Percentiles rank a stretch among this genome's conserved stretches.
Conservation (phyloP, 2,797 vertebrate species). For the Gobio occitaniae region DNA sequence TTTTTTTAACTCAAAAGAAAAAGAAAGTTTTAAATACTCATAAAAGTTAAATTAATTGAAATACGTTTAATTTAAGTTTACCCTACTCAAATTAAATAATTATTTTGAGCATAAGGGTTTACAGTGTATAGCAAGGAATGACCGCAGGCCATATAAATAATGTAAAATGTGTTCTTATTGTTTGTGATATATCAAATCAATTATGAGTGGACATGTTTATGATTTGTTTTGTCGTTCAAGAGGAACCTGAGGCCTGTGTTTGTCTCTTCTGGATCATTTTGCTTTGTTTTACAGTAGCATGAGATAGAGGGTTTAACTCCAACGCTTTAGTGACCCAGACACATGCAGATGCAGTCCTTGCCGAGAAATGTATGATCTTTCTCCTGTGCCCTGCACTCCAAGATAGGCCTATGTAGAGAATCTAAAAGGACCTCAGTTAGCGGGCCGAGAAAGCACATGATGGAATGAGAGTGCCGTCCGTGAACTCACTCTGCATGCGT, state of each 20-base stretch:
- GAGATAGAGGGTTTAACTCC: conserved; percentile 21
- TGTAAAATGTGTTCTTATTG: conserved; percentile 19
- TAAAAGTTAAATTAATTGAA: too few species aligned
- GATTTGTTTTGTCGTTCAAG: conserved; percentile 7
- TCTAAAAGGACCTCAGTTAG: conserved; percentile 78
- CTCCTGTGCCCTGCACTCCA: conserved; percentile 66
- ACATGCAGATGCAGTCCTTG: conserved; percentile 53
- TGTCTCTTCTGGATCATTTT: neutral
- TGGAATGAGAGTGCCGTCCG: conserved; percentile 53
- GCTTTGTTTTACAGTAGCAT: neutral
- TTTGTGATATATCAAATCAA: conserved; percentile 41
- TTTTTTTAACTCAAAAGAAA: neutral
- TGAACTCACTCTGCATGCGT: conserved; percentile 73
- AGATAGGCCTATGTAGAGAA: conserved; percentile 74
- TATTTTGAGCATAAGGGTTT: too few species aligned
- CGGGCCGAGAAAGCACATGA: conserved; percentile 55
- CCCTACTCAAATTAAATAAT: neutral
- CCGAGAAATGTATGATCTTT: conserved; percentile 60
- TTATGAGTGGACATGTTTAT: neutral
- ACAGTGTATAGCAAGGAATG: neutral
- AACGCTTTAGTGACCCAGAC: conserved; percentile 24
- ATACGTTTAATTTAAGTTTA: neutral
- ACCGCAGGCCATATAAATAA: conserved; percentile 37
- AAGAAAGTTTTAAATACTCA: neutral
- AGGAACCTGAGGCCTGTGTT: neutral